Evolutionary conservation across 2,888 invertebrate genomes (phyloP).

Genomic region (Dryobota labecula): DNA sequence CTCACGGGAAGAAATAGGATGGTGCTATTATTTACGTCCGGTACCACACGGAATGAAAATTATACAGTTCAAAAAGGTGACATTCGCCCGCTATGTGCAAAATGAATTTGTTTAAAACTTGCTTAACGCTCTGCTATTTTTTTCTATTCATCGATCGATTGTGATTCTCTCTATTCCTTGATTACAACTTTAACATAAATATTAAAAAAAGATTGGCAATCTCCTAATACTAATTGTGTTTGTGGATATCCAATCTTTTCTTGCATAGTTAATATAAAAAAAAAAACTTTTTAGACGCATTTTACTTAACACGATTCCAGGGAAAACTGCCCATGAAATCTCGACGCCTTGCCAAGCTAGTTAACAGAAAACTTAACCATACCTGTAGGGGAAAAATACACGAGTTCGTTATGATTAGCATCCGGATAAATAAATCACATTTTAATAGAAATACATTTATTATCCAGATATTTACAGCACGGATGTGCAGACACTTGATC

Average conservation of each 20-base stretch:
- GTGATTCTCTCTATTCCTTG: background rate
- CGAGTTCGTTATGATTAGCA: constrained; percentile 31
- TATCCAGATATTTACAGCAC: constrained; percentile 41
- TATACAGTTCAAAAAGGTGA: too few relatives aligned
- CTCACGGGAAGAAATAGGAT: too few relatives aligned
- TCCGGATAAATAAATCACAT: constrained; percentile 44
- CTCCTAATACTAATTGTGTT: background rate
- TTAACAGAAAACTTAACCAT: constrained; percentile 12
- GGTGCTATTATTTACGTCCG: too few relatives aligned
- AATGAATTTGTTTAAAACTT: background rate
- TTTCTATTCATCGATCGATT: background rate
- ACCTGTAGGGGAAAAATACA: constrained; percentile 20
- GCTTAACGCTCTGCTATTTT: too few relatives aligned
- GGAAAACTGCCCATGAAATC: constrained; percentile 11
- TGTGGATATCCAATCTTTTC: constrained; percentile 1
- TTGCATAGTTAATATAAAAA: too few relatives aligned
- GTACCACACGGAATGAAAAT: too few relatives aligned
- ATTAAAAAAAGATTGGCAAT: background rate
- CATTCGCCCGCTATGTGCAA: too few relatives aligned
- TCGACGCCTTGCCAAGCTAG: background rate
- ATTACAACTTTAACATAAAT: background rate
- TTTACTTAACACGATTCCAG: background rate
- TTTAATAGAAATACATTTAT: constrained; percentile 50
- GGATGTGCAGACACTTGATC: constrained; percentile 45
- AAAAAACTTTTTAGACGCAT: background rate